Base-by-base conservation (phyloP, 1,140 invertebrate genomes). In the Rhyzopertha dominica region DNA sequence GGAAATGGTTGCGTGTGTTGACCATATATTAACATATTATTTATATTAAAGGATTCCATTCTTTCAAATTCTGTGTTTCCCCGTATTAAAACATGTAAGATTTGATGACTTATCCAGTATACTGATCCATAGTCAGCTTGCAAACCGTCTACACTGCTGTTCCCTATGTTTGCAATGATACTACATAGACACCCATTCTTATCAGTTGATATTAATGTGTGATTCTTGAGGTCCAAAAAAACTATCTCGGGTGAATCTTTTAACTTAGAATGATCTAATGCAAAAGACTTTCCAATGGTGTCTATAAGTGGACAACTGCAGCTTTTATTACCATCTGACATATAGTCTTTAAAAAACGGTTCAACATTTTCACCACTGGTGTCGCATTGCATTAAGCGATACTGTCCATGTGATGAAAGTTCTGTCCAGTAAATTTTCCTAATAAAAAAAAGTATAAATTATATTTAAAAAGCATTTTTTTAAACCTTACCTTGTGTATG, bases 381-480 rank as follows among this genome's bases (percentile, higher is more conserved):
- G 47, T 77, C 70, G 3, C 76, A 75, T 41, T 76, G 77, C 79
- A 84, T 82, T 26, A 85, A 66, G 25, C 70, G 69, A 12, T 75
- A 75, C 34, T 67, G 68, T 34, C 75, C 67, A 25, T 69, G 72
- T 29, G 68, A 59, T 2, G 63, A 63, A 30, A 73, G 62, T 67
- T 83, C 78, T 47, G 86, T 78, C 85, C 85, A 90, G 53, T 81
- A 82, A 23, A 90, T 57, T 25, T 75, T 76, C 53, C 83, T 87
- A 56, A 47, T 75, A 73, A 46, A 43, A 18, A 14, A 39, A 9
- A 38, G 41, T 43, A 13, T 10, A 3, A 20, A 37, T 50, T 18
- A 30, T 43, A 20, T 23, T 38, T 34, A 25, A 29, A 13, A 44
- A 18, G 30, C 5, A 25, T 36, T 19, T n/a, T 20, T 34, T 47